Evolutionary conservation across 1,140 invertebrate genomes (phyloP).

Genomic region (Cherax quadricarinatus): DNA sequence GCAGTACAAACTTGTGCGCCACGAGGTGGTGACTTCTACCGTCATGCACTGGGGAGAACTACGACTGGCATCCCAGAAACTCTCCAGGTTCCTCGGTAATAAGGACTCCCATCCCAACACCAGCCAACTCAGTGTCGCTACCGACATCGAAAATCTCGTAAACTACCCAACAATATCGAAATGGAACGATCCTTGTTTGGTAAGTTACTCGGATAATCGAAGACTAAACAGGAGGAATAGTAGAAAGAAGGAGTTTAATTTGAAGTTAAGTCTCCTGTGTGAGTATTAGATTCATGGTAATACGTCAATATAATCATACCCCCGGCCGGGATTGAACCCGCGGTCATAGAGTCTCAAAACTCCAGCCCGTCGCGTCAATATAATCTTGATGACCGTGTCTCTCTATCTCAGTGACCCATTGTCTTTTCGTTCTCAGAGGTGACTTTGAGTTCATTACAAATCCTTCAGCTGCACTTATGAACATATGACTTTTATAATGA

Average conservation of each 20-base stretch:
- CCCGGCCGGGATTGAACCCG: no score
- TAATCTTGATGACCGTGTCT: no score
- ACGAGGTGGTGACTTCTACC: constrained; percentile 81
- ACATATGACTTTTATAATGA: no score
- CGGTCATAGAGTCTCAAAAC: no score
- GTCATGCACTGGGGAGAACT: constrained; percentile 75
- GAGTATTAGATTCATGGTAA: no score
- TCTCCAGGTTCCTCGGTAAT: constrained; percentile 55
- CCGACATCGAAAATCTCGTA: no score
- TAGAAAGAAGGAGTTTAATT: background rate
- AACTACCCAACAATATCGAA: background rate
- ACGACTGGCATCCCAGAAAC: constrained; percentile 8
- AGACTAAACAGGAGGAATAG: background rate
- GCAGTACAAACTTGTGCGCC: constrained; percentile 80
- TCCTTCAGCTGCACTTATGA: no score
- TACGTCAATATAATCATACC: no score
- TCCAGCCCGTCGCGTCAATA: no score
- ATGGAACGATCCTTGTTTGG: background rate
- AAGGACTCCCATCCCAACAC: background rate
- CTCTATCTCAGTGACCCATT: no score
- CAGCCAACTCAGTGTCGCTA: background rate
- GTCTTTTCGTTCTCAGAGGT: no score
- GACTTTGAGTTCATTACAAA: no score
- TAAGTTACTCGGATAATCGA: background rate
- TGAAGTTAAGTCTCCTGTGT: background rate